Base-by-base conservation (phyloP, 2,113 vertebrate genomes). In the Lycaon pictus region DNA sequence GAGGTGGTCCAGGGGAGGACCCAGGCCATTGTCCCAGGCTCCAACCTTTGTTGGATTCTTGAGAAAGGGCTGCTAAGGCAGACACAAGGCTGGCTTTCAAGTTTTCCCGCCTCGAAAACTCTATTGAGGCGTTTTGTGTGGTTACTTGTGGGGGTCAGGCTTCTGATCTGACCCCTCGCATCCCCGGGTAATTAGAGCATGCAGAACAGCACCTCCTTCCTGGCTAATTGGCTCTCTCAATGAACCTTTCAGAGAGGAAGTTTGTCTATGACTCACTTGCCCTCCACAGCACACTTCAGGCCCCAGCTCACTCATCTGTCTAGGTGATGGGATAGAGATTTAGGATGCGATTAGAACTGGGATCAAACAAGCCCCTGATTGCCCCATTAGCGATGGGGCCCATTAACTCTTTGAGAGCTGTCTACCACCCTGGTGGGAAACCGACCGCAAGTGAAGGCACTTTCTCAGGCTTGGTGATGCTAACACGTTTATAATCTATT, bases 1-100 rank as follows among this genome's bases (percentile, higher is more conserved):
- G 94, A 80, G 92, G 93, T 97, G 97, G 98, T 98, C 98, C 96
- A 97, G 84, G 96, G 96, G 88, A 98, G 98, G 97, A 98, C 97
- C 63, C 87, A 32, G 37, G 56, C 60, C 88, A 62, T 98, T 94
- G 96, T 97, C 84, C 58, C 60, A 96, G 97, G 76, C 76, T 77
- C 93, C 98, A 96, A 95, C 89, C 93, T 97, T 98, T 98, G 97
- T 90, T 74, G 94, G 96, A 58, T 29, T 76, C 90, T 63, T 94
- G 97, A 96, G 97, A 95, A 98, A 98, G 97, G 35, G 69, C 80
- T 97, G 81, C 91, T 96, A 84, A 97, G 91, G 83, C 95, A 90
- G 97, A 98, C 79, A 4, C 94, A 90, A 93, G 95, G 29, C 4
- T 27, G 27, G 20, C 97, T 97, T 94, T 97, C 55, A 3, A 62